Percentiles rank a stretch among this genome's conserved stretches.
phyloP scores from a whole-genome alignment of 1,140 invertebrate genomes.

The Amyelois transitella region DNA sequence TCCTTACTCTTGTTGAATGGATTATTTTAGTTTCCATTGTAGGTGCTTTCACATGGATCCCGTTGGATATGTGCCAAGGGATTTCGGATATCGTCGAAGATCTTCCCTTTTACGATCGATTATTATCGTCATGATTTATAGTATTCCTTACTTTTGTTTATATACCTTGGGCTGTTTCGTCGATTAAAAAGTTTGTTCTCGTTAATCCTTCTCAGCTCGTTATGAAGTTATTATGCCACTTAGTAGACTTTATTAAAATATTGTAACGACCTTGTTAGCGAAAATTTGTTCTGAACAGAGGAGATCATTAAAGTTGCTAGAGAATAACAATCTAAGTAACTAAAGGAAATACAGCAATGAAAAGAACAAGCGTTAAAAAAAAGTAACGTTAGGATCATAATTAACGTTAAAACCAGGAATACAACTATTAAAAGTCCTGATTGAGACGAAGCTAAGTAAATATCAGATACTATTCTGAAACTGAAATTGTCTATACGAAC shows the following conservation, averaged over 20 bases:
- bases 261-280: too few species aligned
- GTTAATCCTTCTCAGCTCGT: not conserved
- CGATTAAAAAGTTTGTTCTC: not conserved
- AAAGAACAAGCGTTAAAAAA: too few species aligned
- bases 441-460: too few species aligned
- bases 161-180: not conserved
- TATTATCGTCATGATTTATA: conserved; percentile 3
- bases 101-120: conserved; percentile 5
- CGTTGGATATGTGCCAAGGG: conserved; percentile 47
- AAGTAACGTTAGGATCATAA: too few species aligned
- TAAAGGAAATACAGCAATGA: too few species aligned
- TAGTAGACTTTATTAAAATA: not conserved
- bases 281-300: too few species aligned
- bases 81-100: conserved; percentile 31
- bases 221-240: not conserved
- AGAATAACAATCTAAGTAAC: too few species aligned
- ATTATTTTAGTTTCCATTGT: conserved; percentile 55
- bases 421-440: too few species aligned
- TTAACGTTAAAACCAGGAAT: too few species aligned
- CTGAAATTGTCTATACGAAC: too few species aligned
- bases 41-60: conserved; percentile 40
- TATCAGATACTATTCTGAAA: too few species aligned
- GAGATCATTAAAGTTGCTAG: too few species aligned
- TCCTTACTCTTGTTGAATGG: conserved; percentile 50
- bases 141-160: not conserved